These are phyloP conservation scores for Carlito syrichta DNA, from an alignment of 2,113 vertebrate genomes.

Conservation along the genomic window DNA sequence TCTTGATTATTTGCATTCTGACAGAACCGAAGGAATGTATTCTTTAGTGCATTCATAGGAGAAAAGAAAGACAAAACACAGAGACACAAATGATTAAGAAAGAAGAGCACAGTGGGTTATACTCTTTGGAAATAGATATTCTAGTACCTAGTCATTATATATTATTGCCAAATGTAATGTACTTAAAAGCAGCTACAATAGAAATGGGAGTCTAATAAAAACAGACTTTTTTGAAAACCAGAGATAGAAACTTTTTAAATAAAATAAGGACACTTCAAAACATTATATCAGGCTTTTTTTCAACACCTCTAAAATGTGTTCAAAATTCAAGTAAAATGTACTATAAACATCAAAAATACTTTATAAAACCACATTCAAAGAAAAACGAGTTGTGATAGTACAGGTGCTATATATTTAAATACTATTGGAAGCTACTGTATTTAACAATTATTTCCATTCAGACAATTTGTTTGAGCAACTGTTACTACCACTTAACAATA, in stretches of 20 bases:
- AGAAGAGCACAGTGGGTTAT: background rate
- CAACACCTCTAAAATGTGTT: background rate
- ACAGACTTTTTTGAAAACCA: constrained; percentile 8
- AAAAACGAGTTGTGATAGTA: background rate
- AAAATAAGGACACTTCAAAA: background rate
- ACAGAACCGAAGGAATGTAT: background rate
- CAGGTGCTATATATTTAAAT: background rate
- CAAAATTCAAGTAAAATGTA: background rate
- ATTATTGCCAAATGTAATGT: background rate
- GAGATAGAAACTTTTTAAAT: background rate
- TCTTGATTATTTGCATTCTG: background rate
- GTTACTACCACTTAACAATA: constrained; percentile 45
- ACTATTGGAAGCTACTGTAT: background rate
- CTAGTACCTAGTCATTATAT: background rate
- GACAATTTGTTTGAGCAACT: constrained; percentile 45
- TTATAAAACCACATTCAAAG: background rate
- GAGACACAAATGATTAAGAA: background rate
- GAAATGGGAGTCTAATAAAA: constrained; percentile 11
- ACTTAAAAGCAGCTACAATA: background rate
- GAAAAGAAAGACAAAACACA: background rate
- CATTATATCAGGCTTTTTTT: background rate
- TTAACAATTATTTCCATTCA: constrained; percentile 25
- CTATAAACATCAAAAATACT: background rate
- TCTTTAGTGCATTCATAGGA: background rate
- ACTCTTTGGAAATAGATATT: background rate